Evolutionary conservation across 2,797 vertebrate species (phyloP), one percentile per base, ranked within the genome.

Genomic region (Calcarius lapponicus): DNA sequence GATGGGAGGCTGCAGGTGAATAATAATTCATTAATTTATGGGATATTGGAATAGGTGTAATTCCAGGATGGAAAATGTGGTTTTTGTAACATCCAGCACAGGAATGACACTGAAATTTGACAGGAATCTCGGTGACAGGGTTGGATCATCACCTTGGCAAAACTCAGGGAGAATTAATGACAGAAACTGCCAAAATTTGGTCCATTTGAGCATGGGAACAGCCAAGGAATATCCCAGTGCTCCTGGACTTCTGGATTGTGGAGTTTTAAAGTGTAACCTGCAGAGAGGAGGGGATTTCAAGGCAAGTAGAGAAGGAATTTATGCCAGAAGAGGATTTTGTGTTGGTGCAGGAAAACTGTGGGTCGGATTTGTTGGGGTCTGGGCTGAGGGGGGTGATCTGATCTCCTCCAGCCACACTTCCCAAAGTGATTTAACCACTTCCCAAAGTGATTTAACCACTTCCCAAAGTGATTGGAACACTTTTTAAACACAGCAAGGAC

Each of bases 241-340:
- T 71, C 29, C 53, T 20, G 10, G 75, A 42, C 11, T 26, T 28
- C 7, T 14, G 62, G 34, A 47, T 36, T 38, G 13, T 47, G 42
- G 8, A 9, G 17, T 71, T 74, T 51, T 38, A 13, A 74, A 64
- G 61, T 11, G 38, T 16, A 32, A 43, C 28, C 25, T 58, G 43
- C 25, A 50, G 47, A 56, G 25, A 21, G 28, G 19, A 73, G 7
- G 6, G 20, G 12, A 31, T 16, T 58, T 86, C 3, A 40, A 47
- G 13, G 32, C 2, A 22, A 15, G 3, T 0, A 0, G 36, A 36
- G 18, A 42, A 74, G n/a, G 69, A 9, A 32, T 58, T 75, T 43
- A 32, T 29, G 65, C 13, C 38, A 67, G 31, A 61, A 43, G 0
- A 10, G 12, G 51, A 66, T 54, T 17, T 43, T 13, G n/a, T 7